Conservation (phyloP, 2,113 vertebrate genomes). For the Solenodon paradoxus region DNA sequence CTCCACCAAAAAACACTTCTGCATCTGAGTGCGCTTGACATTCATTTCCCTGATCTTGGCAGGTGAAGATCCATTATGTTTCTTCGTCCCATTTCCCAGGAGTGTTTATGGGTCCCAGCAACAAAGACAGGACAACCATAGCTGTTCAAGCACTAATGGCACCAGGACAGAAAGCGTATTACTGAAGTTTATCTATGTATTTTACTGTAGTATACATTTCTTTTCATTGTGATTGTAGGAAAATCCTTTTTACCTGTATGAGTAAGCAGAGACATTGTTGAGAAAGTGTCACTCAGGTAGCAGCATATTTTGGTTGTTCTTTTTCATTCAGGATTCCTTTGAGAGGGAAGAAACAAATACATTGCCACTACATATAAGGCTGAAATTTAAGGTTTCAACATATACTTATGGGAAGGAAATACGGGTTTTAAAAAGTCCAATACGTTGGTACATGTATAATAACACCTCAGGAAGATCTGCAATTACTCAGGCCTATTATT, state of each 20-base stretch:
- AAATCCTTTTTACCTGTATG: neutral
- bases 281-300: neutral
- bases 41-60: constrained; percentile 23
- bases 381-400: constrained; percentile 36
- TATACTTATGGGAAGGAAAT: constrained; percentile 47
- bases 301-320: neutral
- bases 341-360: neutral
- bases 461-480: constrained; percentile 24
- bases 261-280: neutral
- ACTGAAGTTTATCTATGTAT: constrained; percentile 30
- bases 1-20: neutral
- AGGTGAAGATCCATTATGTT: constrained; percentile 2
- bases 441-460: constrained; percentile 30
- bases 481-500: constrained; percentile 45
- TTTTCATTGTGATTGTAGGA: neutral
- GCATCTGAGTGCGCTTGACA: neutral
- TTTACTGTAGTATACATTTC: neutral
- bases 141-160: neutral
- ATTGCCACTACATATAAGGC: neutral
- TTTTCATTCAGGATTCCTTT: neutral
- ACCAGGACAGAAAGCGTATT: neutral
- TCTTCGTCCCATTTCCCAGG: neutral
- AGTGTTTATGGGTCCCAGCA: neutral
- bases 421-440: constrained; percentile 10
- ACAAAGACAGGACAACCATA: constrained; percentile 32